phyloP scores from a whole-genome alignment of 2,888 invertebrate species.

The Ormyrus thymus region DNA sequence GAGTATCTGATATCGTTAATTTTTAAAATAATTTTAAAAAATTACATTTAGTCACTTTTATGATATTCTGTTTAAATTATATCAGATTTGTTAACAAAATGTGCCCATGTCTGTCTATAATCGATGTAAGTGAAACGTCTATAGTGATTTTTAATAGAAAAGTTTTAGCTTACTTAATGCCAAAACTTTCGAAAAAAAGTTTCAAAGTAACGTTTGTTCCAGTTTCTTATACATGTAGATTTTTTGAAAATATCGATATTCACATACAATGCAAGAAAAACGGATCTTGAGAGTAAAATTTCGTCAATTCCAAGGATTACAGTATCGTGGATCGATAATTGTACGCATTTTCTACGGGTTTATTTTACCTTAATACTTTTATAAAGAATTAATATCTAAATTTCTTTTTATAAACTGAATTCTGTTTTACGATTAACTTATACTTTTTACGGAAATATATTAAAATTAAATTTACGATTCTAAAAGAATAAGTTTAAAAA shows the following conservation, averaged over 20 bases:
- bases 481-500: neutral
- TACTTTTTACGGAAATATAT: no score
- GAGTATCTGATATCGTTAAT: no score
- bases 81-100: neutral
- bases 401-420: no score
- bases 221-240: slow-evolving; percentile 9
- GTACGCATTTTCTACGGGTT: neutral
- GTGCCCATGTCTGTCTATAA: slow-evolving; percentile 28
- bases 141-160: slow-evolving; percentile 31
- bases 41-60: neutral
- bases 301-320: neutral
- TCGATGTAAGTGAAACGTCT: slow-evolving; percentile 40
- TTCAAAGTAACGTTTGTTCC: slow-evolving; percentile 26
- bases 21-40: neutral
- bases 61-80: neutral
- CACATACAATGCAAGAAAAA: slow-evolving; percentile 4
- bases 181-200: slow-evolving; percentile 25
- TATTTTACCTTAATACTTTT: no score
- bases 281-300: slow-evolving; percentile 10
- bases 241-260: slow-evolving; percentile 11
- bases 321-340: slow-evolving; percentile 14
- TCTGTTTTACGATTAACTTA: no score
- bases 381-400: no score
- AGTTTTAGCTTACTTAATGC: slow-evolving; percentile 24
- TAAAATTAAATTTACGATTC: no score